Evolutionary conservation across 1,140 invertebrate species (phyloP), one percentile per base, ranked within the genome.

Genomic region (Drosophila parabipectinata): DNA sequence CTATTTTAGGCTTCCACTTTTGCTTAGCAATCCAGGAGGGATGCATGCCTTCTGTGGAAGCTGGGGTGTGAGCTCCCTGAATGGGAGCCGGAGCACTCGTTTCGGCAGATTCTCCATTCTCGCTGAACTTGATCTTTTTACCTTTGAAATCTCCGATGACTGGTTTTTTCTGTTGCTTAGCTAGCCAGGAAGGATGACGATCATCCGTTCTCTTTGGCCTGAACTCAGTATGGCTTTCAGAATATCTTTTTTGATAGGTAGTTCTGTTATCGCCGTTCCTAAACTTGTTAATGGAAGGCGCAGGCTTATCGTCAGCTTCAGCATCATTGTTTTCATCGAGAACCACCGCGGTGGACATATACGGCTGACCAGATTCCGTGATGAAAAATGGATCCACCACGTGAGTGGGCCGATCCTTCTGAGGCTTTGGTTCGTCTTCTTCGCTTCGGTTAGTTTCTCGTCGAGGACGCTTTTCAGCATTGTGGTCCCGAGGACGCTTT

Each of bases 21-120:
- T 92, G 94, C 72, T 94, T 94, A 4, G 94, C 94, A 82, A 94
- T 93, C 94, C 94, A 94, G 9, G 94, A 94, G 3, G 94, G 94
- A 92, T 94, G 94, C 61, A 94, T 88, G 21, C 75, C 74, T 7
- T 75, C 76, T 2, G 55, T 62, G 14, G 54, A 51, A 15, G 14
- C 34, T 8, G 56, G 37, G 12, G 21, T 15, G 1, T 2, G 21
- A 21, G 21, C 3, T 21, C 21, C 21, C 0, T 21, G 21, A 21
- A 21, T 21, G 21, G 21, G 21, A 21, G 21, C 21, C 0, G 21
- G 18, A 9, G 18, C 2, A 14, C 3, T 50, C 4, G 44, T 21
- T 30, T 45, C 52, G 4, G 61, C 6, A 3, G 72, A 39, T 21
- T 56, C 26, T 0, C 78, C 76, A 21, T 87, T 76, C 3, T 91